A percentile compares a stretch with the other conserved stretches of the same genome.
Evolutionary conservation across 1,140 invertebrate species (phyloP).

Genomic region (Geopemphigus sp.): DNA sequence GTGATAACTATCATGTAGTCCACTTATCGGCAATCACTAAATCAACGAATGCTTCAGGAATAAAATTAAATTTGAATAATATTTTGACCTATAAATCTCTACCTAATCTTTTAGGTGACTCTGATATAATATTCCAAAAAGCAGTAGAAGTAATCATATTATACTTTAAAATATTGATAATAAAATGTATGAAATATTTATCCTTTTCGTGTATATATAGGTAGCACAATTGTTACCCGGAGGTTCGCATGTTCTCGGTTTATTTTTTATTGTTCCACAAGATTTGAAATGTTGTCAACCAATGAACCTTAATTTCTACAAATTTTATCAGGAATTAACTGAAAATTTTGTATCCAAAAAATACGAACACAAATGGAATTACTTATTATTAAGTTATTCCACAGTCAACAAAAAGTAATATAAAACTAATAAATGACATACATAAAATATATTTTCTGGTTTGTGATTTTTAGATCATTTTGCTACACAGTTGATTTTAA

Average conservation of each 20-base stretch:
- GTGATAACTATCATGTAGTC: slow-evolving; percentile 25
- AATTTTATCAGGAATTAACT: slow-evolving; percentile 15
- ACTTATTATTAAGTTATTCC: slow-evolving; percentile 34
- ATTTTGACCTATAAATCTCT: not conserved
- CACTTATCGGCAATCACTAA: slow-evolving; percentile 20
- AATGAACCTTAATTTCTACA: slow-evolving; percentile 18
- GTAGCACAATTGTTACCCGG: slow-evolving; percentile 33
- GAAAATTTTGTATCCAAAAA: slow-evolving; percentile 18
- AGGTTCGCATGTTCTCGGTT: slow-evolving; percentile 40
- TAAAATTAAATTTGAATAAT: not conserved
- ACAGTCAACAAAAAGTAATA: slow-evolving; percentile 27
- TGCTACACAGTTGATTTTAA: slow-evolving; percentile 42
- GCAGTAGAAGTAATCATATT: slow-evolving; percentile 22
- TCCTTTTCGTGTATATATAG: not conserved
- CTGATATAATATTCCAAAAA: slow-evolving; percentile 27
- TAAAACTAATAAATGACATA: not conserved
- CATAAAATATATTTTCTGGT: not conserved
- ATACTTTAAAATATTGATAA: not conserved
- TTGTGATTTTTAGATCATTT: slow-evolving; percentile 14
- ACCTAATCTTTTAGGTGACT: not conserved
- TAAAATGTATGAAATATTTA: not conserved
- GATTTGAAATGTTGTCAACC: slow-evolving; percentile 29
- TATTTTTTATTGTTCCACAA: slow-evolving; percentile 41
- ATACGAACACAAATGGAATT: slow-evolving; percentile 18
- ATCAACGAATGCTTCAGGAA: not conserved